Evolutionary conservation across 2,888 invertebrate genomes (phyloP).

Genomic region (Dione juno): DNA sequence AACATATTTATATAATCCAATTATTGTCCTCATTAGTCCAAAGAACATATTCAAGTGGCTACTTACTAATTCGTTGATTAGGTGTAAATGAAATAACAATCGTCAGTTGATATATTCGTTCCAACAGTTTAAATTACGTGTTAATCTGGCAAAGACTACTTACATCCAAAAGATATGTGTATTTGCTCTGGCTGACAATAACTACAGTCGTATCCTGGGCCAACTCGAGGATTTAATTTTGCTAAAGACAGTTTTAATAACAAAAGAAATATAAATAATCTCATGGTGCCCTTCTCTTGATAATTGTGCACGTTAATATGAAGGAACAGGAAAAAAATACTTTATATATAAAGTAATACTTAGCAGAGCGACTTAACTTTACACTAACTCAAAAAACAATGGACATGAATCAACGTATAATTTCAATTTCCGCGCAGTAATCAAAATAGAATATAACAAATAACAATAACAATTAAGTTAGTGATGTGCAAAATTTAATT

Average conservation of each 20-base stretch:
- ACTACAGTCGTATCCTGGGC: slow-evolving; percentile 55
- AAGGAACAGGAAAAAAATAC: neutral
- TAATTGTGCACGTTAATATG: neutral
- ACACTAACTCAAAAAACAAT: slow-evolving; percentile 14
- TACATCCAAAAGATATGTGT: slow-evolving; percentile 86
- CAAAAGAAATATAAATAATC: slow-evolving; percentile 35
- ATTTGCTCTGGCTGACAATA: slow-evolving; percentile 87
- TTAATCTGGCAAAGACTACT: slow-evolving; percentile 31
- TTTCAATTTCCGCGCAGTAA: slow-evolving; percentile 12
- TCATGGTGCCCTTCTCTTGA: slow-evolving; percentile 19
- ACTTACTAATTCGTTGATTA: neutral
- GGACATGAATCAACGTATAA: slow-evolving; percentile 12
- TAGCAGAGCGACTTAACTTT: slow-evolving; percentile 2
- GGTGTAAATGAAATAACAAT: neutral
- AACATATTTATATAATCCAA: too few relatives aligned
- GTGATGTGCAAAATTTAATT: neutral
- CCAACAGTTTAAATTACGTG: neutral
- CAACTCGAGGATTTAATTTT: slow-evolving; percentile 20
- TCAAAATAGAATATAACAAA: neutral
- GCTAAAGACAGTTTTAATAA: slow-evolving; percentile 28
- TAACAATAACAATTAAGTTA: slow-evolving; percentile 2
- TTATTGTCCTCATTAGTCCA: too few relatives aligned
- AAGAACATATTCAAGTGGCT: neutral
- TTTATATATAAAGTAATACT: neutral
- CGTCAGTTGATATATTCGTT: neutral